Evolutionary conservation across 2,113 vertebrate species (phyloP).

Genomic region (Plestiodon gilberti): DNA sequence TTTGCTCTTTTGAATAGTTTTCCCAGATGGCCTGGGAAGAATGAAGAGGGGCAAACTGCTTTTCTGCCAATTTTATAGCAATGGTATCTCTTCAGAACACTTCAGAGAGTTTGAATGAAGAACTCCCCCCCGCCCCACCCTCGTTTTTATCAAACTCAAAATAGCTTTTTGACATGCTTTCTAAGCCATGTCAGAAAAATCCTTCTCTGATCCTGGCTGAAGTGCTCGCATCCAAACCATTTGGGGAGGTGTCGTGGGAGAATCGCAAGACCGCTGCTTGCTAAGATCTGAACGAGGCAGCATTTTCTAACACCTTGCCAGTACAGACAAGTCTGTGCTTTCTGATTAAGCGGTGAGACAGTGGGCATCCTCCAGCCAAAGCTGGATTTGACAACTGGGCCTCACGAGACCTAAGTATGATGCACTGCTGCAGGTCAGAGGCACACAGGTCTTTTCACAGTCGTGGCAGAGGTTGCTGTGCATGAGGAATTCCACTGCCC

Average conservation of each 20-base stretch:
- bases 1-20: background rate
- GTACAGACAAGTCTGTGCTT: background rate
- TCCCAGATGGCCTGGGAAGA: background rate
- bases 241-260: background rate
- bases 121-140: too few relatives aligned
- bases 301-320: slow-evolving; percentile 15
- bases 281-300: slow-evolving; percentile 31
- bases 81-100: background rate
- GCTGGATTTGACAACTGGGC: background rate
- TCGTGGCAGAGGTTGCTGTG: too few relatives aligned
- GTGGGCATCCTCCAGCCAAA: background rate
- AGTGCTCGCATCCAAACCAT: slow-evolving; percentile 1
- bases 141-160: background rate
- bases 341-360: background rate
- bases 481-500: too few relatives aligned
- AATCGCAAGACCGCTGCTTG: background rate
- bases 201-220: background rate
- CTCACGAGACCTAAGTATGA: background rate
- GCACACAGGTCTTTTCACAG: too few relatives aligned
- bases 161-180: background rate
- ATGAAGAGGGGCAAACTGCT: background rate
- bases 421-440: background rate
- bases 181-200: slow-evolving; percentile 2
- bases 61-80: background rate
- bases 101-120: background rate